Evolutionary conservation across 2,113 vertebrate species (phyloP).

Genomic region (Candoia aspera): DNA sequence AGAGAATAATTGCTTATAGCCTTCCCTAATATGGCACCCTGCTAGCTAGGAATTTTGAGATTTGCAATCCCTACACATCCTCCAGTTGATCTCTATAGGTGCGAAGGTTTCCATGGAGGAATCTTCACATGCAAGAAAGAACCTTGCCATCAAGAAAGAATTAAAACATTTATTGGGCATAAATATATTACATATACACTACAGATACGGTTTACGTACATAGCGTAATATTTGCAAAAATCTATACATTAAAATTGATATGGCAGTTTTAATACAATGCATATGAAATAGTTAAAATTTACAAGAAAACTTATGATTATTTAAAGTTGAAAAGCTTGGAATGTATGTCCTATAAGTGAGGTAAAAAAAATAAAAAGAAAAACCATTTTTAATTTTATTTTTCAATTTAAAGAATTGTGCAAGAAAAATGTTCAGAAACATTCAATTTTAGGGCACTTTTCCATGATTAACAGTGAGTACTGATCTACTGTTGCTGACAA

Average conservation of each 20-base stretch:
- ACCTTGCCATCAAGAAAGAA: conserved; percentile 77
- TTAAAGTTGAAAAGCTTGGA: conserved; percentile 93
- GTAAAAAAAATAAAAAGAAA: conserved; percentile 86
- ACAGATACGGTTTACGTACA: conserved; percentile 99
- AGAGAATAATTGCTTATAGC: neutral
- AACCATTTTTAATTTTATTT: conserved; percentile 62
- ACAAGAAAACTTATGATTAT: conserved; percentile 92
- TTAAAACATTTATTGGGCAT: conserved; percentile 99
- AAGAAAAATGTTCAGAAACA: conserved; percentile 89
- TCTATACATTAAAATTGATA: conserved; percentile 99
- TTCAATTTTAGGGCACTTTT: conserved; percentile 80
- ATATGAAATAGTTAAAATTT: conserved; percentile 99
- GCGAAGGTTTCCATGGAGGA: fast-evolving
- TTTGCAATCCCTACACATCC: neutral
- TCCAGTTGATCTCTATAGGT: neutral
- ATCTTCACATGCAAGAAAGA: conserved; percentile 59
- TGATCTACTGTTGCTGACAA: conserved; percentile 72
- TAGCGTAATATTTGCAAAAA: conserved; percentile 99
- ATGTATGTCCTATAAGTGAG: conserved; percentile 95
- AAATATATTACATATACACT: conserved; percentile 99
- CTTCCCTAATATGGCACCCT: neutral
- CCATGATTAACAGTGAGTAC: conserved; percentile 75
- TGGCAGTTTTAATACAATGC: conserved; percentile 99
- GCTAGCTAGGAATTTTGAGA: neutral
- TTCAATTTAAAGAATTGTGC: conserved; percentile 88